Evolutionary conservation across 2,113 vertebrate genomes (phyloP), one percentile per base, ranked within the genome.

Genomic region (Alexandromys fortis): DNA sequence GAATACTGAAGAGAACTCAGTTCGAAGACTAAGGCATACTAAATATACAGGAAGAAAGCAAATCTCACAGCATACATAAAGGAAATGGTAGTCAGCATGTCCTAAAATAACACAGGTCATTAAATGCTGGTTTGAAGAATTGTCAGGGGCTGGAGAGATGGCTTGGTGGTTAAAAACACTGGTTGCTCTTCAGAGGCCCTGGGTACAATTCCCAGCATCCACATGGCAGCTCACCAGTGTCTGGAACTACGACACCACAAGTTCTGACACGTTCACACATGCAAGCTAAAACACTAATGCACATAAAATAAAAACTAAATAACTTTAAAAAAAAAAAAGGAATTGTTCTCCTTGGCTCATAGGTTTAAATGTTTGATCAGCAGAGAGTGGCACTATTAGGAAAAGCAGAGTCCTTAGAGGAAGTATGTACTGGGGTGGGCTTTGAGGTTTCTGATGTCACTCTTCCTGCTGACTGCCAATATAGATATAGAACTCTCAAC

Each of bases 1-100:
- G 75, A 95, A 92, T 16, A 89, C 13, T 61, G 28, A 78, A 88
- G 94, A 82, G 6, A 61, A 58, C 14, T 1, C 3, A 95, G 42
- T 10, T 58, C 70, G 1, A 33, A 28, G 88, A 86, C 24, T 30
- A 83, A 28, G 63, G 63, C 9, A 79, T 67, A 58, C 35, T 42
- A 55, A 55, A 21, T 82, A 17, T 22, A 65, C 3, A 88, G 47
- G 4, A 81, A 63, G 3, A 92, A 85, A 87, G 2, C 33, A 47
- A 89, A 94, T 58, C 58, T 70, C 22, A 45, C 30, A 87, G 22
- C 68, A 35, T 1, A 92, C 95, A 85, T 58, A 73, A 92, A 92
- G 42, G 13, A 91, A 94, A 68, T 73, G 4, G 52, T 94, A 77
- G 17, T 72, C 28, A 93, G n/a, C 55, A 91, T 72, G 94, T 85